Percentiles rank a stretch among this genome's conserved stretches.
These are phyloP conservation scores for Enteromius thamalakanensis DNA, from an alignment of 2,797 vertebrate genomes.

Conservation along the genomic window DNA sequence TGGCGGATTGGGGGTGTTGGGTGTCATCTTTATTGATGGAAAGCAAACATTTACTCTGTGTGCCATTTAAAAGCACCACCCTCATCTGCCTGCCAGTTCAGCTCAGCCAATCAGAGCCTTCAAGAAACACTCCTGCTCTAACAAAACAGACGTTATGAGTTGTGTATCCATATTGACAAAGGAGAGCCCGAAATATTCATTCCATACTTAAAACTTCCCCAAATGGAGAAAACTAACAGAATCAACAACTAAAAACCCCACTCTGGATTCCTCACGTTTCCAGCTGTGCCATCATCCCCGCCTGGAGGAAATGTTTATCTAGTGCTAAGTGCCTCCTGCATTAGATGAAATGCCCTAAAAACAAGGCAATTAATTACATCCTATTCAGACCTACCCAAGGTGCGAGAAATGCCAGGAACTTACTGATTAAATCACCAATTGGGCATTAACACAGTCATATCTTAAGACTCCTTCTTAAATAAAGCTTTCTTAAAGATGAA, in stretches of 20 bases:
- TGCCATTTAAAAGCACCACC: conserved; percentile 57
- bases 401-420: conserved; percentile 42
- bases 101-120: conserved; percentile 32
- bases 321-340: conserved; percentile 32
- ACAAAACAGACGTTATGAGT: conserved; percentile 21
- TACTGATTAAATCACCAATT: conserved; percentile 38
- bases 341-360: conserved; percentile 23
- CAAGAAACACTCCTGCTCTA: conserved; percentile 7
- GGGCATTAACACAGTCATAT: conserved; percentile 15
- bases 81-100: conserved; percentile 27
- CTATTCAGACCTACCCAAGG: conserved; percentile 34
- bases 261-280: conserved; percentile 12
- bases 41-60: conserved; percentile 65
- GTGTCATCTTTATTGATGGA: conserved; percentile 62
- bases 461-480: not conserved
- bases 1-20: conserved; percentile 58
- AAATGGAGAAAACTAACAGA: not conserved
- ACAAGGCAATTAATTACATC: conserved; percentile 38
- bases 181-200: not conserved
- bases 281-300: conserved; percentile 38
- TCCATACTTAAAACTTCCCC: not conserved
- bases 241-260: not conserved
- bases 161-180: not conserved
- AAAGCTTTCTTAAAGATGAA: not conserved
- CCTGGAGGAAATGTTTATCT: conserved; percentile 35